A percentile compares a stretch with the other conserved stretches of the same genome.
phyloP scores from a whole-genome alignment of 2,888 invertebrate genomes.

The Drosophila percnosoma region DNA sequence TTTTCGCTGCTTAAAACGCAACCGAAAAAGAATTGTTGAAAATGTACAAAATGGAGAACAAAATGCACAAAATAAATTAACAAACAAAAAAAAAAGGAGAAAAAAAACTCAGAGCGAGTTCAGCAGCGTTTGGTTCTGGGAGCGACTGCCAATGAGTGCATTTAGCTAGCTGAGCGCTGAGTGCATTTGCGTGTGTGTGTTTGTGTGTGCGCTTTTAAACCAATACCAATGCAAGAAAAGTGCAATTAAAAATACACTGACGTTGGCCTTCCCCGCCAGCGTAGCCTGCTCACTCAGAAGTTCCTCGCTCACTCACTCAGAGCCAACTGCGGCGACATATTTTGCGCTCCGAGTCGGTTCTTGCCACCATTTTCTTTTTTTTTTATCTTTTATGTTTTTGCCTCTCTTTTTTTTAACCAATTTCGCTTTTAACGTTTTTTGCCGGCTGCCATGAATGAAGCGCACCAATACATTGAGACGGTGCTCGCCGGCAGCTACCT shows the following conservation, averaged over 20 bases:
- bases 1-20: slow-evolving; percentile 52
- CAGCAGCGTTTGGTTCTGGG: slow-evolving; percentile 44
- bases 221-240: slow-evolving; percentile 39
- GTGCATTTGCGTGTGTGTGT: slow-evolving; percentile 16
- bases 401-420: slow-evolving; percentile 55
- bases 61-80: slow-evolving; percentile 55
- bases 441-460: slow-evolving; percentile 80
- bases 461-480: slow-evolving; percentile 56
- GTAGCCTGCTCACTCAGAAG: slow-evolving; percentile 38
- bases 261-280: slow-evolving; percentile 50
- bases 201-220: slow-evolving; percentile 16
- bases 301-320: slow-evolving; percentile 41
- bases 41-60: slow-evolving; percentile 74
- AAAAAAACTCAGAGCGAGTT: slow-evolving; percentile 50
- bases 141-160: slow-evolving; percentile 47
- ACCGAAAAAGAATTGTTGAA: slow-evolving; percentile 63
- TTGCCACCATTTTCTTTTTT: slow-evolving; percentile 71
- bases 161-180: slow-evolving; percentile 46
- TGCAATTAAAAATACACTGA: slow-evolving; percentile 79
- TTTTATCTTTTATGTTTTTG: slow-evolving; percentile 27
- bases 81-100: slow-evolving; percentile 23
- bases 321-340: slow-evolving; percentile 48
- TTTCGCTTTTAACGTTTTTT: slow-evolving; percentile 81
- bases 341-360: slow-evolving; percentile 53
- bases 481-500: slow-evolving; percentile 66